Conservation (phyloP, 2,888 invertebrate genomes). For the Deilephila porcellus region DNA sequence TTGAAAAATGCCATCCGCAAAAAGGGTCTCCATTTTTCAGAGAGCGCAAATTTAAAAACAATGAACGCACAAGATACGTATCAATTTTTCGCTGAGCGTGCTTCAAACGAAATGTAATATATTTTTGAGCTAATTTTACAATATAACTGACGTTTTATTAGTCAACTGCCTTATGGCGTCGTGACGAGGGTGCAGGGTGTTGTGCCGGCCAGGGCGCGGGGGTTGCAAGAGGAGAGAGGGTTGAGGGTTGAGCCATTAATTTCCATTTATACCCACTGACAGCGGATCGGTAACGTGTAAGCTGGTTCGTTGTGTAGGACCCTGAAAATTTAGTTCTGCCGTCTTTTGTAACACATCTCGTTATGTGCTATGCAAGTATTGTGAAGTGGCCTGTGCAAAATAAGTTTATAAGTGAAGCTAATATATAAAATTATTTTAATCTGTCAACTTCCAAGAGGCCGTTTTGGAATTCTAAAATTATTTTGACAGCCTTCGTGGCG, state of each 20-base stretch:
- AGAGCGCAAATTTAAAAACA: neutral
- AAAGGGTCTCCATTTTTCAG: neutral
- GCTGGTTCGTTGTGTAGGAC: slow-evolving; percentile 41
- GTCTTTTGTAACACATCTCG: slow-evolving; percentile 29
- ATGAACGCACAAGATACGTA: slow-evolving; percentile 4
- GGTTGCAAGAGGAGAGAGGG: slow-evolving; percentile 42
- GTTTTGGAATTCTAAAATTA: too few relatives aligned
- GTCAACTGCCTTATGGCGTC: slow-evolving; percentile 42
- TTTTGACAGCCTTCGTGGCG: too few relatives aligned
- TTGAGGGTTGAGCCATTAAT: slow-evolving; percentile 59
- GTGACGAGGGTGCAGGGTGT: slow-evolving; percentile 37
- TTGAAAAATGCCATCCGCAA: neutral
- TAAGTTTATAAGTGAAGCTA: neutral
- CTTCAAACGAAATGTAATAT: slow-evolving; percentile 28
- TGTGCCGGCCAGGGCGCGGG: neutral
- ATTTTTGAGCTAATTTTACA: slow-evolving; percentile 47
- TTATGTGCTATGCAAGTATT: neutral
- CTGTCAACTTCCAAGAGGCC: too few relatives aligned
- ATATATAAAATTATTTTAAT: too few relatives aligned
- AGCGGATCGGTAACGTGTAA: slow-evolving; percentile 52
- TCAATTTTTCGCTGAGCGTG: slow-evolving; percentile 20
- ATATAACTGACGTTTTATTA: slow-evolving; percentile 49
- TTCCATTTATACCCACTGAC: slow-evolving; percentile 69
- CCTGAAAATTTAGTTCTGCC: slow-evolving; percentile 43
- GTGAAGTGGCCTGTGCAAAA: slow-evolving; percentile 6